These are phyloP conservation scores for Acropternis orthonyx DNA, from an alignment of 2,797 vertebrate species.

Conservation along the genomic window DNA sequence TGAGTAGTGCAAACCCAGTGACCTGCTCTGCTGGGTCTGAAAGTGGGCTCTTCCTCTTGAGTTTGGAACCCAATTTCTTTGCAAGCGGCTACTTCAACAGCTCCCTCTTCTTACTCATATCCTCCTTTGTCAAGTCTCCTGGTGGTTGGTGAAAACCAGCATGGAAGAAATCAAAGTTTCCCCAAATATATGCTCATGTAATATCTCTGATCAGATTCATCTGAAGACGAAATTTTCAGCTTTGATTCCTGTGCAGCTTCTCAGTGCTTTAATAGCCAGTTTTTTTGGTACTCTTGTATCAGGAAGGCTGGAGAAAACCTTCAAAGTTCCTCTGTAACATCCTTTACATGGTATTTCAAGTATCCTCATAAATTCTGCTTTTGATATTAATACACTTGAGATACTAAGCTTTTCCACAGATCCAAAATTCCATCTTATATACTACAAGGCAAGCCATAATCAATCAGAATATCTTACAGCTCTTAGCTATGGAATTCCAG, in stretches of 20 bases:
- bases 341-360: neutral
- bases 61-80: neutral
- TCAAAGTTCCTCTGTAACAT: neutral
- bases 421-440: neutral
- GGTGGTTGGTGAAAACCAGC: neutral
- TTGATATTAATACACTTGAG: neutral
- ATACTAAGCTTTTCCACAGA: neutral
- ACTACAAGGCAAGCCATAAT: neutral
- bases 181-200: neutral
- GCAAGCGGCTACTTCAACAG: neutral
- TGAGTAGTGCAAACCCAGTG: neutral
- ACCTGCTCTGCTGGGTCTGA: neutral
- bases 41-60: neutral
- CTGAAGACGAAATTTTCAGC: neutral
- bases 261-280: neutral
- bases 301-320: neutral
- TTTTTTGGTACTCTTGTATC: neutral
- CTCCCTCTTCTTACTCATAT: neutral
- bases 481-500: neutral
- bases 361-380: conserved; percentile 3
- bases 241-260: neutral
- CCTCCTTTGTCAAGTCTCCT: neutral
- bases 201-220: neutral
- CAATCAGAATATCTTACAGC: neutral
- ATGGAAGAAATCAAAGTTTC: neutral